Evolutionary conservation across 2,797 vertebrate genomes (phyloP), one percentile per base, ranked within the genome.

Genomic region (Smutsia temminckii): DNA sequence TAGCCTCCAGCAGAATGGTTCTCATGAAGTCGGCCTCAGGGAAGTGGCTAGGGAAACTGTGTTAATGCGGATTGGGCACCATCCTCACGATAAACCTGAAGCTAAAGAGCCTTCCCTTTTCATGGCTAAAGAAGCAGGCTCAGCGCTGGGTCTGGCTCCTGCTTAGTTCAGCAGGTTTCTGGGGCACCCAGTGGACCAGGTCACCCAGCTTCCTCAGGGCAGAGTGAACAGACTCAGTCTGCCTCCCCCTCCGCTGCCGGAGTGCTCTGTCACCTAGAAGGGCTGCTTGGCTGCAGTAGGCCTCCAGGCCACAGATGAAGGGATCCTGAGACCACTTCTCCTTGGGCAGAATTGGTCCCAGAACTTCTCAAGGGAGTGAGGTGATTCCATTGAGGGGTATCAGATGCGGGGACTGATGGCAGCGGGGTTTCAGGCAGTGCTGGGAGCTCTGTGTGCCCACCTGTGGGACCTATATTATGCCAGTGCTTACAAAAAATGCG

Each of bases 71-170:
- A 23, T 21, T 42, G 46, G 55, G 40, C 8, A 27, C 23, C 46
- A 2, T 29, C 32, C 32, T 95, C 27, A 6, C 8, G 25, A 8
- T 72, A 77, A 46, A 72, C 32, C 27, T 84, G 37, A 83, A 83
- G 71, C 23, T 14, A 23, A 53, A 27, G 57, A 23, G 59, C 27
- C 34, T 49, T 80, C 8, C 25, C 88, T 95, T 49, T 78, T 49
- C 40, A 89, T 59, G 89, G 68, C 21, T 55, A 10, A 93, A 86
- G 61, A 89, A 94, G 71, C 63, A 93, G 69, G 25, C 68, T 34
- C 14, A 46, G 86, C 74, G 40, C 27, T 91, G 66, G 53, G 10
- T 25, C 66, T 68, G 57, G 66, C 27, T 57, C 6, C 3, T 72
- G 74, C 61, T 57, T 68, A 37, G 21, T 59, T 59, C 27, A 5